Percentiles rank a stretch among this genome's conserved stretches.
These are phyloP conservation scores for Lepus americanus DNA, from an alignment of 2,113 vertebrate genomes.

Conservation along the genomic window DNA sequence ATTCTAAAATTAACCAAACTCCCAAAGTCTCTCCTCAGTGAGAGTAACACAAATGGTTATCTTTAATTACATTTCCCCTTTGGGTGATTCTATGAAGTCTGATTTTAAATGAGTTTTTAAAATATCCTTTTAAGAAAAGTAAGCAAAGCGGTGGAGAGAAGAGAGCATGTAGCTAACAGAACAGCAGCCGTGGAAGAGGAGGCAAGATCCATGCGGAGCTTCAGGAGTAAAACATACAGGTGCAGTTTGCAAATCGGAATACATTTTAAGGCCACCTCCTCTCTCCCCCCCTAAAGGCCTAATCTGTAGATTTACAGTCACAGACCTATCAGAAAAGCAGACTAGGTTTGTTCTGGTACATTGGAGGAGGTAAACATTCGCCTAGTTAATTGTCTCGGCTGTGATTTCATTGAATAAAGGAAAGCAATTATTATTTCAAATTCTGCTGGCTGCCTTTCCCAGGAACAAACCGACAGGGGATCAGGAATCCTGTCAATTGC, in stretches of 20 bases:
- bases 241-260: conserved; percentile 39
- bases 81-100: not conserved
- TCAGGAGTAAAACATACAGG: conserved; percentile 66
- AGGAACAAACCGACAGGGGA: conserved; percentile 77
- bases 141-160: not conserved
- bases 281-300: not conserved
- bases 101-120: conserved; percentile 55
- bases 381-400: conserved; percentile 89
- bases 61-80: conserved; percentile 65
- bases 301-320: conserved; percentile 63
- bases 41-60: conserved; percentile 38
- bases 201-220: conserved; percentile 11
- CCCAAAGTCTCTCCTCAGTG: not conserved
- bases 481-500: conserved; percentile 71
- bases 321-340: conserved; percentile 78
- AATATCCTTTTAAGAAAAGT: conserved; percentile 15
- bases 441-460: conserved; percentile 83
- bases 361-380: conserved; percentile 85
- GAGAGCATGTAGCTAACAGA: not conserved
- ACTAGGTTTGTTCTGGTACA: conserved; percentile 86
- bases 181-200: conserved; percentile 54
- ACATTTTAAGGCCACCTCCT: not conserved
- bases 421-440: conserved; percentile 90
- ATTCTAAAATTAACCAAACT: conserved; percentile 39
- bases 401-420: conserved; percentile 87